Percentiles rank a stretch among this genome's conserved stretches.
Conservation (phyloP, 2,888 invertebrate species). For the Ormyrus rosae region DNA sequence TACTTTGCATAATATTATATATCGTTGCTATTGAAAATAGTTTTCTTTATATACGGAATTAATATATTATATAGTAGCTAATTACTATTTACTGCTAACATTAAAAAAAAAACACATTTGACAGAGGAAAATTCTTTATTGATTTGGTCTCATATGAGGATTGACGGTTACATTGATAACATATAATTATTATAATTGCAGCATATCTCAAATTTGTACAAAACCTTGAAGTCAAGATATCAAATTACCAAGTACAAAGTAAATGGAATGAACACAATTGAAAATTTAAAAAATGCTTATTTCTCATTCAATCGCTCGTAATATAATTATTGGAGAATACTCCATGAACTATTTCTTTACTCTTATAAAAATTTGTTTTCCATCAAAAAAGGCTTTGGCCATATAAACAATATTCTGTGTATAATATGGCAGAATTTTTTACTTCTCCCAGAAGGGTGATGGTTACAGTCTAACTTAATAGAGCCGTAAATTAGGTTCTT, state of each 20-base stretch:
- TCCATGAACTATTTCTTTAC: not conserved
- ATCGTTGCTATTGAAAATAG: no score
- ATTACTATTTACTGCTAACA: no score
- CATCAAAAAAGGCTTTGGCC: no score
- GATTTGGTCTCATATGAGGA: conserved; percentile 54
- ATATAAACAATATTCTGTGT: no score
- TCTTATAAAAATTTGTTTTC: no score
- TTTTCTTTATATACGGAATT: no score
- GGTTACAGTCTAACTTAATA: no score
- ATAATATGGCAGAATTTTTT: no score
- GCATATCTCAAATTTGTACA: conserved; percentile 60
- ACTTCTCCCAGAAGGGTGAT: no score
- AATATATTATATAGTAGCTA: no score
- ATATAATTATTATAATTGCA: conserved; percentile 45
- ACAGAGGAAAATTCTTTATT: conserved; percentile 62
- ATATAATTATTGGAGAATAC: conserved; percentile 50
- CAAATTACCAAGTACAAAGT: conserved; percentile 61
- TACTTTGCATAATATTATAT: no score
- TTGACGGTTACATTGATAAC: conserved; percentile 43
- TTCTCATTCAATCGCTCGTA: conserved; percentile 69
- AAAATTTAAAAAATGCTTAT: conserved; percentile 63
- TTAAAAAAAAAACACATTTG: conserved; percentile 30
- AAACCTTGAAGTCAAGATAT: conserved; percentile 60
- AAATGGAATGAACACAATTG: conserved; percentile 67
- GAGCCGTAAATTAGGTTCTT: no score